Evolutionary conservation across 2,888 invertebrate species (phyloP), one percentile per base, ranked within the genome.

Genomic region (Phorcus lineatus): DNA sequence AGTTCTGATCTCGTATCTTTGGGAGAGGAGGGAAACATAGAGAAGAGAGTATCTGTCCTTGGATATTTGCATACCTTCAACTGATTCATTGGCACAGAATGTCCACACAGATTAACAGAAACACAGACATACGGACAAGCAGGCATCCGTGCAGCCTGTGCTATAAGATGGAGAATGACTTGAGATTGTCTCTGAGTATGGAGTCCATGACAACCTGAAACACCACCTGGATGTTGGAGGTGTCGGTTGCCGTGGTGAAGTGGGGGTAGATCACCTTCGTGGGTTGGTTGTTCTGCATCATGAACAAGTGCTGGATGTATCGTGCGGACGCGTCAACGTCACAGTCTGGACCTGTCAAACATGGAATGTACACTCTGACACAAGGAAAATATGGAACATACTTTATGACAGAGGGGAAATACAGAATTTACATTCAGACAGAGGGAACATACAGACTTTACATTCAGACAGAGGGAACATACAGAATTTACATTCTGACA

Each of bases 181-280:
- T 94, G 70, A 95, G 93, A 92, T 95, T 95, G 85, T 95, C 95
- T 83, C 95, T 94, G 80, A 95, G 94, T 55, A 95, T 95, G 89
- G 95, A 95, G 91, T 95, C 95, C 95, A 95, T 95, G 81, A 95
- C 95, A 54, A 95, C 94, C 88, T 95, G 95, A 88, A 95, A 95
- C 40, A 95, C 95, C 22, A 95, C 95, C 91, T 95, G 95, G 52
- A 95, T 95, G 91, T 95, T 95, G 85, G 95, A 95, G 31, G 95
- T 95, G 88, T 95, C 95, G 0, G 95, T 95, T 47, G 95, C 95
- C 16, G 95, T 95, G 57, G 95, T 95, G 90, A 95, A 95, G 92
- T 95, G 95, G 1, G 95, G 95, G 91, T 95, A 95, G 40, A 95
- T 93, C 16, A 95, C 94, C 91, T 95, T 95, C 74, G 94, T 93